A percentile compares a stretch with the other conserved stretches of the same genome.
Evolutionary conservation across 2,797 vertebrate genomes (phyloP).

Genomic region (Cirrhinus mrigala): DNA sequence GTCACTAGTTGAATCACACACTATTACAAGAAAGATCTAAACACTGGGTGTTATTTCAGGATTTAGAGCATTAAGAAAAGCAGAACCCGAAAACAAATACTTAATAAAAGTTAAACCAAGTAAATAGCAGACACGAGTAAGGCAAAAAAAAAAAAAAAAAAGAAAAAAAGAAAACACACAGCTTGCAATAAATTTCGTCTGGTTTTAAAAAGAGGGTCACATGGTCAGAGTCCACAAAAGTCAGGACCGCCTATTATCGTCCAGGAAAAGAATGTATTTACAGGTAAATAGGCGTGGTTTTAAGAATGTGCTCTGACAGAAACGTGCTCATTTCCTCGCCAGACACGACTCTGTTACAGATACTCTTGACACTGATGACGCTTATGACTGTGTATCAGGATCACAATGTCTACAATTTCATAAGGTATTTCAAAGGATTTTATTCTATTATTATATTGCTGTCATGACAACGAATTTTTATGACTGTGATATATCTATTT

Average conservation of each 20-base stretch:
- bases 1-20: background rate
- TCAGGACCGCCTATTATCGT: background rate
- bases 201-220: background rate
- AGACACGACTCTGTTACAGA: slow-evolving; percentile 9
- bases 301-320: background rate
- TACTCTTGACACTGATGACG: slow-evolving; percentile 10
- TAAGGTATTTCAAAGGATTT: background rate
- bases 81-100: background rate
- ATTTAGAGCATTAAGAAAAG: background rate
- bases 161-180: background rate
- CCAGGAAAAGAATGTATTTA: background rate
- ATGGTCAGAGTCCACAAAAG: background rate
- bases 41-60: fast-evolving
- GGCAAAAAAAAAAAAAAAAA: too few relatives aligned
- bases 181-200: background rate
- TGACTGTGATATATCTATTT: background rate
- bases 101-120: background rate
- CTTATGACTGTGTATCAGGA: background rate
- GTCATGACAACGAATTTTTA: background rate
- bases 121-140: background rate
- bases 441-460: background rate
- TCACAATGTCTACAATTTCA: background rate
- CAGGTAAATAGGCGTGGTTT: slow-evolving; percentile 12
- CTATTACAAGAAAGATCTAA: background rate
- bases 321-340: background rate